Conservation (phyloP, 2,113 vertebrate species). For the Malurus elegans region DNA sequence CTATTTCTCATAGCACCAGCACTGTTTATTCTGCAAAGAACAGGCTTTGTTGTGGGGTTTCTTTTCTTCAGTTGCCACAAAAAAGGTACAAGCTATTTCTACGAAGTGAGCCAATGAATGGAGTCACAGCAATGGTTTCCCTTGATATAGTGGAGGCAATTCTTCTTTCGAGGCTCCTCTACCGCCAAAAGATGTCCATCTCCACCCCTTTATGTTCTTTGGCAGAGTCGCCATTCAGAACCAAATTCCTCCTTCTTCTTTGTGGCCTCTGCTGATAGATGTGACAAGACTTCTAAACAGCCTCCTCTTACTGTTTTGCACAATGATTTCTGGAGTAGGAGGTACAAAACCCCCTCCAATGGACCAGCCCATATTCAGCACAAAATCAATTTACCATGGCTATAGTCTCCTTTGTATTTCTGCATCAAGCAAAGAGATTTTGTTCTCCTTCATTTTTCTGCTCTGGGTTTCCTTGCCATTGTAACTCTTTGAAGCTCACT, state of each 20-base stretch:
- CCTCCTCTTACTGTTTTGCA: constrained; percentile 59
- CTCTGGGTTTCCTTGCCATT: constrained; percentile 26
- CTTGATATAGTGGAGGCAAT: constrained; percentile 14
- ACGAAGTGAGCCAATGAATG: neutral
- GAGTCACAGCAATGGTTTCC: neutral
- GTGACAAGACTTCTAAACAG: constrained; percentile 74
- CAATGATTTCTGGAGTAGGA: constrained; percentile 65
- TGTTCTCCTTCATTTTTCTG: constrained; percentile 34
- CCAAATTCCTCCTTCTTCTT: constrained; percentile 41
- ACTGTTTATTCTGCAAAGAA: neutral
- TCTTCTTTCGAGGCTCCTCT: constrained; percentile 38
- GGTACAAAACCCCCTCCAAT: constrained; percentile 58
- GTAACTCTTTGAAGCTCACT: constrained; percentile 23
- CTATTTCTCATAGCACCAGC: neutral
- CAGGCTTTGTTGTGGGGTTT: neutral
- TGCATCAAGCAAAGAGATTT: constrained; percentile 33
- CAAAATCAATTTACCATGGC: constrained; percentile 70
- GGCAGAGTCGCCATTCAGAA: constrained; percentile 67
- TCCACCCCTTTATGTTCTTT: constrained; percentile 60
- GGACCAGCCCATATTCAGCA: constrained; percentile 63
- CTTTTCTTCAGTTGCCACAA: neutral
- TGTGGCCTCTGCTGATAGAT: constrained; percentile 56
- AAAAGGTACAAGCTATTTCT: constrained; percentile 3
- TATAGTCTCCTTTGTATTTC: constrained; percentile 55
- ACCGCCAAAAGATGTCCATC: constrained; percentile 49